A percentile compares a stretch with the other conserved stretches of the same genome.
phyloP scores from a whole-genome alignment of 2,797 vertebrate species.

The Pteropus rufus region DNA sequence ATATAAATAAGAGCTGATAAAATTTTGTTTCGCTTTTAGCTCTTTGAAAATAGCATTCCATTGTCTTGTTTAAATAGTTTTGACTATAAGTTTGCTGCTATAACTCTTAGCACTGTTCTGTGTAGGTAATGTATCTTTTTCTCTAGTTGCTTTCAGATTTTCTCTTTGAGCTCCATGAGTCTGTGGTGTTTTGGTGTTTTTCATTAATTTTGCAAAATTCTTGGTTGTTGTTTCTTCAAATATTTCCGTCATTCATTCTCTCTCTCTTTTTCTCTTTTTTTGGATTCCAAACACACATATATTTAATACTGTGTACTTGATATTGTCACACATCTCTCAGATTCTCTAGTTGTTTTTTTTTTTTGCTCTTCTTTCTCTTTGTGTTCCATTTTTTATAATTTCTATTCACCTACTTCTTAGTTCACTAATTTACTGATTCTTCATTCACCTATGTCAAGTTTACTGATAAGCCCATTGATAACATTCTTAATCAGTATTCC shows the following conservation, averaged over 20 bases:
- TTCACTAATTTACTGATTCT: not conserved
- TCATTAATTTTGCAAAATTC: not conserved
- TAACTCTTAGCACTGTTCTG: not conserved
- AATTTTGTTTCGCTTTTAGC: not conserved
- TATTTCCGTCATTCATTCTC: not conserved
- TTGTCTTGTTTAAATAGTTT: not conserved
- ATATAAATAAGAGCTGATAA: not conserved
- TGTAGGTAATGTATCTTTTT: not conserved
- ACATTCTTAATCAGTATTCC: not conserved
- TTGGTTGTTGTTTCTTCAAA: not conserved
- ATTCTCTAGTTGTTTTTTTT: not conserved
- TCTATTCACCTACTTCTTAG: not conserved
- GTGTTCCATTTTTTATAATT: slow-evolving; percentile 26
- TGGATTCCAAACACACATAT: not conserved
- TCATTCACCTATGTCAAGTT: not conserved
- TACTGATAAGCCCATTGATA: not conserved
- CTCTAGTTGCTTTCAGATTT: not conserved
- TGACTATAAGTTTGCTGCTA: not conserved
- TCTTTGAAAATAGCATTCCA: not conserved
- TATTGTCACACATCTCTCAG: not conserved
- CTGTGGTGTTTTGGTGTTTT: not conserved
- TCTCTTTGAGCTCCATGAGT: not conserved
- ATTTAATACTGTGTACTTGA: not conserved
- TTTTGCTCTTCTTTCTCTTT: not conserved
- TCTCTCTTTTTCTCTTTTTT: not conserved